Base-by-base conservation (phyloP, 2,113 vertebrate genomes). In the Mesoclemmys tuberculata region DNA sequence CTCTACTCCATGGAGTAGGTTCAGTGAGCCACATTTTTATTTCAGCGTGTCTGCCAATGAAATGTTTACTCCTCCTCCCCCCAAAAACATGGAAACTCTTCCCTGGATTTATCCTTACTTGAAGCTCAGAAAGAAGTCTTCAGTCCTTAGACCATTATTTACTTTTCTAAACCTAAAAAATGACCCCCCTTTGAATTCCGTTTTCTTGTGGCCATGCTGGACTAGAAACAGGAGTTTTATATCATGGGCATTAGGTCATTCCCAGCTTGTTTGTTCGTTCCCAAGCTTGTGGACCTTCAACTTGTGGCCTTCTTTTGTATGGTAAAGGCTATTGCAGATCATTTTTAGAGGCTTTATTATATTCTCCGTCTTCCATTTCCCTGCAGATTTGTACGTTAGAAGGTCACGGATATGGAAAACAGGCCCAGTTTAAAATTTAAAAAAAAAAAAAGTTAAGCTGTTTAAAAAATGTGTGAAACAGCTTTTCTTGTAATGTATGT, bases 11-110 rank as follows among this genome's bases (percentile, higher is more conserved):
- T 93, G 85, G 88, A 95, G 75, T 41, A 80, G 54, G 13, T 86
- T 92, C 90, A 92, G 80, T 85, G 93, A 96, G 91, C 91, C 92
- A 80, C 84, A 75, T 91, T 93, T 89, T 96, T 96, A 91, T 80
- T 88, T 27, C 91, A 96, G 82, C 92, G 94, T 64, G 2, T 75
- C 90, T 96, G 88, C 91, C 83, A 92, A 54, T 90, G 92, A 85
- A 87, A 81, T 91, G 51, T 93, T 94, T 87, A 51, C 52, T 92
- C 38, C 21, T 74, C 83, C 81, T 71, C 89, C 54, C 46, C 81
- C 2, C n/a, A n/a, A 24, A 56, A 91, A 88, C 49, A 6, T 18
- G 6, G 0, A n/a, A 19, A 90, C 35, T 85, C 9, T 80, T 41
- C 52, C 71, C 19, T 54, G 5, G 0, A 84, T 71, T 56, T 35